Percentiles rank a stretch among this genome's conserved stretches.
These are phyloP conservation scores for Macaca nemestrina DNA, from an alignment of 2,113 vertebrate species.

Conservation along the genomic window DNA sequence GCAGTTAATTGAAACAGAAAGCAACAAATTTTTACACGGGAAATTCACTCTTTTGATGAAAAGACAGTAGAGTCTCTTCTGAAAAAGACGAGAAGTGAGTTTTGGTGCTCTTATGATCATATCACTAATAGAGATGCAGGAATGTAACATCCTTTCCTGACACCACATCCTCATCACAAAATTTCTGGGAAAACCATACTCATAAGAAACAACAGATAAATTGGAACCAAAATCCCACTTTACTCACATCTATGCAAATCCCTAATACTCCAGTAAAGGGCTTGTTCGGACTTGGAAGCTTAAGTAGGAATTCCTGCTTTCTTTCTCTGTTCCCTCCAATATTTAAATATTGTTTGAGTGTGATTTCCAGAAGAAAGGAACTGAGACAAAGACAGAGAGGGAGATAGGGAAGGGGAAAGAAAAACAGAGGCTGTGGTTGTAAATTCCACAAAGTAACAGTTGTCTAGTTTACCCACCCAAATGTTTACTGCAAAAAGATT, in stretches of 20 bases:
- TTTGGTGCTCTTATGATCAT: background rate
- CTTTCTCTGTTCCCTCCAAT: background rate
- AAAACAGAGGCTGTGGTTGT: background rate
- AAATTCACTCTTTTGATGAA: background rate
- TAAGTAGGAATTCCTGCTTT: background rate
- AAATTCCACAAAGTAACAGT: background rate
- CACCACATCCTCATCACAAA: background rate
- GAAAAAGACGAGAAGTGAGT: background rate
- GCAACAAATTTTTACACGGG: background rate
- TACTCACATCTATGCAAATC: background rate
- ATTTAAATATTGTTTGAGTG: constrained; percentile 24
- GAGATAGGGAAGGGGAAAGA: background rate
- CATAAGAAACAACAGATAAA: background rate
- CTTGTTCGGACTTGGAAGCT: background rate
- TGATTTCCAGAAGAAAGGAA: background rate
- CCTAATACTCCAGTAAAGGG: background rate
- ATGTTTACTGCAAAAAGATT: background rate
- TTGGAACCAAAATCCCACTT: background rate
- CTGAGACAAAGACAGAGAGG: background rate
- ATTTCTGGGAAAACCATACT: background rate
- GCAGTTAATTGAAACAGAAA: background rate
- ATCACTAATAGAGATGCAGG: background rate
- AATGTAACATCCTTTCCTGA: background rate
- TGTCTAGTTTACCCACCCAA: background rate
- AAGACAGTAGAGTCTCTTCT: background rate